Base-by-base conservation (phyloP, 2,797 vertebrate genomes). In the Galaxias olidus region DNA sequence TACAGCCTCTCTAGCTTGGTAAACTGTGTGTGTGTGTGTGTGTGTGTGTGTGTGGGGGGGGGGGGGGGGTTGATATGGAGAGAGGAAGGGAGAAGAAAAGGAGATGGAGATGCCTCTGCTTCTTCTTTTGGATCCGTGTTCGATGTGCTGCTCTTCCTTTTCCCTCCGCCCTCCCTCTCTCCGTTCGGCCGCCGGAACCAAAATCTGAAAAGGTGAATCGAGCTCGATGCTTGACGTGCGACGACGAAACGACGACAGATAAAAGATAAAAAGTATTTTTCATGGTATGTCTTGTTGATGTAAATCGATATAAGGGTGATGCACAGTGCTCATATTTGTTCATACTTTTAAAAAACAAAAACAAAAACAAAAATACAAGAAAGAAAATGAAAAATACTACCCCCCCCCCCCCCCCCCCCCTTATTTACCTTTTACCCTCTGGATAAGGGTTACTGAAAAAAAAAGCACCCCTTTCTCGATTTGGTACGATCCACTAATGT, bases 271-370 rank as follows among this genome's bases (percentile, higher is more conserved):
- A 40, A 47, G 53, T 54, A 71, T 72, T 71, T 81, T 63, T 66
- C 63, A 41, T 69, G 76, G 72, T 80, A 70, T 63, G 44, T 58
- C 18, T 63, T 62, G 73, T 42, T n/a, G 59, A 53, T 65, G 52
- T 66, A 58, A 59, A 9, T 56, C 12, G 14, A 41, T 68, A 61
- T 14, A 8, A 17, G 49, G 47, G 59, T 41, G 20, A 66, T 4
- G 44, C 14, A 47, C 46, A 12, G 46, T 62, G 42, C 15, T 51
- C 44, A 66, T 18, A 17, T 60, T 59, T 73, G 53, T 59, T 14
- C 48, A 45, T 69, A 15, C 68, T 30, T 30, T 6, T 3, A 30
- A 30, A 30, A 2, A 6, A 6, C 30, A 30, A 2, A 2, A 30
- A 52, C 18, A 55, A 66, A 0, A 14, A 48, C 20, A 46, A 30